Base-by-base conservation (phyloP, 2,797 vertebrate species). In the Aeoliscus strigatus region DNA sequence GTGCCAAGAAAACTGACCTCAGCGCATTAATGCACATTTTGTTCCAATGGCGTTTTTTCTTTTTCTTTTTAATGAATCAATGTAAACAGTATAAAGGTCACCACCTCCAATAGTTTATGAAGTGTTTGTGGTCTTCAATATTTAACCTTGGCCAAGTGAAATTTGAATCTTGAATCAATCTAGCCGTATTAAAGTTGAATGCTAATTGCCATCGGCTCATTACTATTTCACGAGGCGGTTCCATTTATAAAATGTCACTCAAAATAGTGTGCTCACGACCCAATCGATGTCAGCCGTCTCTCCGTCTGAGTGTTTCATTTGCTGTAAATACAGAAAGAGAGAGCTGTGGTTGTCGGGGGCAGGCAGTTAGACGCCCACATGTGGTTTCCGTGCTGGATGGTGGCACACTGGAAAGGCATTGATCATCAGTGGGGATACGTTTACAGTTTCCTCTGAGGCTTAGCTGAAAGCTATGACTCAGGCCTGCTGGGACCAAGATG, bases 181-280 rank as follows among this genome's bases (percentile, higher is more conserved):
- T 30, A 25, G 39, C 37, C 45, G 31, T 70, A 80, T 81, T 84
- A 83, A 83, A 75, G 47, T 58, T 69, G 66, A 83, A 81, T 79
- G 78, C 69, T 87, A 84, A 86, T 86, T 72, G 61, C 76, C 60
- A 35, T 69, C 18, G 40, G 72, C 79, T 85, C 77, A 82, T 88
- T 86, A 84, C 69, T 84, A 84, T 86, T 85, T 82, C 79, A 79
- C 29, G 43, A 78, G 66, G 45, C 26, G 47, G 57, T 80, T 82
- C 73, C 77, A 83, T 86, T 87, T 87, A 70, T 72, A 64, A 87
- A 88, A 89, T 83, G 85, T 68, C 87, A 86, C 68, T 87, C 83
- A 82, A 84, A 84, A 78, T 77, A 81, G 64, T 73, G 55, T 79
- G 74, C 69, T 80, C 79, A 80, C 83, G 77, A 80, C 70, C 80